phyloP scores from a whole-genome alignment of 2,888 invertebrate species.

The Philereme transversata region DNA sequence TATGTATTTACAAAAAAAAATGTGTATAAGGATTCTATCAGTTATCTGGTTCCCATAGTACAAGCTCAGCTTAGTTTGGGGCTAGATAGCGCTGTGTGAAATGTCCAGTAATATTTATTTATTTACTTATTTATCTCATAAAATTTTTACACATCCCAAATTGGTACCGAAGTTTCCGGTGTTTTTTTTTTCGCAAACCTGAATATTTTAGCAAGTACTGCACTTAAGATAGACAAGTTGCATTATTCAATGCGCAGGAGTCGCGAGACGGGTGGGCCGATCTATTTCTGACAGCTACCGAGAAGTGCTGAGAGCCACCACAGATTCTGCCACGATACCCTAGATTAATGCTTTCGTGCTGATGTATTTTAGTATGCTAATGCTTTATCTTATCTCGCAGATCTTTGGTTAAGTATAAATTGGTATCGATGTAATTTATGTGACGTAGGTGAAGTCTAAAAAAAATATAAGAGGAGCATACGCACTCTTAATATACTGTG shows the following conservation, averaged over 20 bases:
- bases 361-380: conserved; percentile 28
- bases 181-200: neutral
- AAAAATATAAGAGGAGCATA: no score
- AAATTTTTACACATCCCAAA: no score
- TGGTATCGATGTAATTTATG: conserved; percentile 4
- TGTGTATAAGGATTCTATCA: no score
- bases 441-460: neutral
- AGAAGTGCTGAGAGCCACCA: conserved; percentile 46
- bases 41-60: no score
- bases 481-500: no score
- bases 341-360: conserved; percentile 59
- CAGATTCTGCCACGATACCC: conserved; percentile 66
- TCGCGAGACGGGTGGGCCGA: conserved; percentile 61
- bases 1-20: no score
- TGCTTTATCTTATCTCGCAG: conserved; percentile 32
- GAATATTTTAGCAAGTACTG: neutral
- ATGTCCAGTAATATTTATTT: no score
- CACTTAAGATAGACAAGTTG: conserved; percentile 23
- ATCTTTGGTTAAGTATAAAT: conserved; percentile 3
- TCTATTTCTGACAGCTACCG: conserved; percentile 70
- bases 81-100: no score
- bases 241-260: conserved; percentile 41
- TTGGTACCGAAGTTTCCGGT: no score
- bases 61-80: no score
- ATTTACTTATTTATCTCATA: no score